phyloP scores from a whole-genome alignment of 2,113 vertebrate genomes.

The Aythya baeri region DNA sequence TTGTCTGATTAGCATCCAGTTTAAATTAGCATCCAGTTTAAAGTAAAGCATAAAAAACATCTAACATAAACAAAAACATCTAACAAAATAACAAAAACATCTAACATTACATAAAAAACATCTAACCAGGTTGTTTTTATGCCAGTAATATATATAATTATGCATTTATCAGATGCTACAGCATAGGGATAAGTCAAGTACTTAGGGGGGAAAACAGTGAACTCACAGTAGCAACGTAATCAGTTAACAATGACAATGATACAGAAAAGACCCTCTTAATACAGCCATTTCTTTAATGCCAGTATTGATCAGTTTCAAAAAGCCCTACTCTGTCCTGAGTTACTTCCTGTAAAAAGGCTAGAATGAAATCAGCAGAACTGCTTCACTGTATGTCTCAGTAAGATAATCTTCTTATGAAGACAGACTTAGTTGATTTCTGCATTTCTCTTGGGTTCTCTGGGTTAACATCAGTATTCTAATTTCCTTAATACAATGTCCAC shows the following conservation, averaged over 20 bases:
- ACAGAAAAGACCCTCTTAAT: not conserved
- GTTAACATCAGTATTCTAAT: not conserved
- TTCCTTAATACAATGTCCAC: not conserved
- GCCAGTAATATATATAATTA: not conserved
- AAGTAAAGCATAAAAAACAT: not conserved
- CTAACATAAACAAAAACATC: too few relatives aligned
- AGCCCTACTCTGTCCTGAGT: not conserved
- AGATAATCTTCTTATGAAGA: not conserved
- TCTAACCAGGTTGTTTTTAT: not conserved
- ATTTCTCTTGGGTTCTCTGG: not conserved
- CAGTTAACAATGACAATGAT: not conserved
- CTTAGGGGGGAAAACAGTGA: not conserved
- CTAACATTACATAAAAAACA: not conserved
- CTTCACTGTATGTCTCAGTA: not conserved
- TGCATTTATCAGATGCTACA: not conserved
- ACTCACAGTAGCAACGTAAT: not conserved
- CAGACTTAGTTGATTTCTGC: not conserved
- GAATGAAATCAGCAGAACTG: not conserved
- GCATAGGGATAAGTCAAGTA: not conserved
- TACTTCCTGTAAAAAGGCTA: not conserved
- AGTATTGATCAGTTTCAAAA: not conserved
- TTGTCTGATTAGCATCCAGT: not conserved
- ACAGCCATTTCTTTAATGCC: not conserved
- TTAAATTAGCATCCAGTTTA: not conserved
- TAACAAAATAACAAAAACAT: too few relatives aligned